Percentiles rank a stretch among this genome's conserved stretches.
Conservation (phyloP, 1,140 invertebrate species). For the Oryctes rhinoceros region DNA sequence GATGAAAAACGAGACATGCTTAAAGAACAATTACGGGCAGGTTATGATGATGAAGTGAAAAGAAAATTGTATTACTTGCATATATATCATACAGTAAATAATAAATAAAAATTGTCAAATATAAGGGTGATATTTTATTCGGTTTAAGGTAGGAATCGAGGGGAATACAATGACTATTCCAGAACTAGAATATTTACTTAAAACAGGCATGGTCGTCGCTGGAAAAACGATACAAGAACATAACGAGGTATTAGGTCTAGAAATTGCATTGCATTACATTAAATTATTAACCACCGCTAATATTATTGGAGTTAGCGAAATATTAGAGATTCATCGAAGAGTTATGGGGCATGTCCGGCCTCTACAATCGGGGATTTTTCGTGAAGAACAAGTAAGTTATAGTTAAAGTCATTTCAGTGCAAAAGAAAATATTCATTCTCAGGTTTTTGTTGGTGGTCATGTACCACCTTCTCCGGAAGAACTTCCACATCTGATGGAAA, state of each 20-base stretch:
- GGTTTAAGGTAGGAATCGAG: slow-evolving; percentile 81
- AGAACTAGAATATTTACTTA: slow-evolving; percentile 90
- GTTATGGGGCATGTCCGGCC: slow-evolving; percentile 95
- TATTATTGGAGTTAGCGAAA: slow-evolving; percentile 81
- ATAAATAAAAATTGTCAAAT: background rate
- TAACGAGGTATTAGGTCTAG: slow-evolving; percentile 94
- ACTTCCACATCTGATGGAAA: slow-evolving; percentile 83
- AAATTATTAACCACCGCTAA: slow-evolving; percentile 83
- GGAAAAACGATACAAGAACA: slow-evolving; percentile 97
- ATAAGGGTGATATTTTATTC: background rate
- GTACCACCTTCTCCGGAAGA: slow-evolving; percentile 85
- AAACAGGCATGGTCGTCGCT: slow-evolving; percentile 90
- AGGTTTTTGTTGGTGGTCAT: slow-evolving; percentile 85
- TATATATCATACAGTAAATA: slow-evolving; percentile 88
- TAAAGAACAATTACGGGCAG: slow-evolving; percentile 80
- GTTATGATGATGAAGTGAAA: slow-evolving; percentile 80
- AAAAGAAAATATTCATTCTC: too few relatives aligned
- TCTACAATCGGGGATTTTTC: slow-evolving; percentile 82
- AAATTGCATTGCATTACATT: slow-evolving; percentile 94
- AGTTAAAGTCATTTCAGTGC: too few relatives aligned
- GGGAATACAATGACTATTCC: slow-evolving; percentile 96
- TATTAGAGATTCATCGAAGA: slow-evolving; percentile 91
- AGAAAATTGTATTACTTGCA: slow-evolving; percentile 97
- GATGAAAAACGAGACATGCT: slow-evolving; percentile 87
- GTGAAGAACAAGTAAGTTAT: slow-evolving; percentile 67